Percentiles rank a stretch among this genome's conserved stretches.
Conservation (phyloP, 1,140 invertebrate genomes). For the Andrena cerasifolii region DNA sequence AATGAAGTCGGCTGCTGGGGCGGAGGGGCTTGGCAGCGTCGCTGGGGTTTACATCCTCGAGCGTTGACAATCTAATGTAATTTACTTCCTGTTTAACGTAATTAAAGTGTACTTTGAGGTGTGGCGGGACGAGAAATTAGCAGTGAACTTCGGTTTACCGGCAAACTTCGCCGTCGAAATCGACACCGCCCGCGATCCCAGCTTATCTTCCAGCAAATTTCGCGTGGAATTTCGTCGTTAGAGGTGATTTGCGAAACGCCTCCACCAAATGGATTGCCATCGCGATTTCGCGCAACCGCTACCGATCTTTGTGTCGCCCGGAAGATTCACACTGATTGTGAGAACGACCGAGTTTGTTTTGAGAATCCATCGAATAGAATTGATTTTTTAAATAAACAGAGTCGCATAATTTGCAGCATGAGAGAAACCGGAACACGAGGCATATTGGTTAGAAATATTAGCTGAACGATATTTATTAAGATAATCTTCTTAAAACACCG, state of each 20-base stretch:
- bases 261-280: neutral
- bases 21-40: conserved; percentile 1
- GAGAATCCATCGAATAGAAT: too few species aligned
- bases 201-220: conserved; percentile 56
- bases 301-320: too few species aligned
- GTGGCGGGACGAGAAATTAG: conserved; percentile 68
- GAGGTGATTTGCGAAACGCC: conserved; percentile 31
- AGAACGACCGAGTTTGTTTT: too few species aligned
- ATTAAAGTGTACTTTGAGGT: conserved; percentile 69
- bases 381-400: too few species aligned
- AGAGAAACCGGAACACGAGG: too few species aligned
- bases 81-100: conserved; percentile 69
- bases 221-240: conserved; percentile 33
- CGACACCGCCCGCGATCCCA: conserved; percentile 53
- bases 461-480: too few species aligned
- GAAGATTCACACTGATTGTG: too few species aligned
- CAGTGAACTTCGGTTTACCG: conserved; percentile 65
- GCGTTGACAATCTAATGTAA: conserved; percentile 68
- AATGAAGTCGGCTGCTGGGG: conserved; percentile 11
- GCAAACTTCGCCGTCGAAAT: conserved; percentile 60
- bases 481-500: too few species aligned
- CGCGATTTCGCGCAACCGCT: neutral
- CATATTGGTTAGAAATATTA: too few species aligned
- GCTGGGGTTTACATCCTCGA: conserved; percentile 54
- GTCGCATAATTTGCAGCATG: too few species aligned